Conservation (phyloP, 2,888 invertebrate species). For the Drosophila multiciliata region DNA sequence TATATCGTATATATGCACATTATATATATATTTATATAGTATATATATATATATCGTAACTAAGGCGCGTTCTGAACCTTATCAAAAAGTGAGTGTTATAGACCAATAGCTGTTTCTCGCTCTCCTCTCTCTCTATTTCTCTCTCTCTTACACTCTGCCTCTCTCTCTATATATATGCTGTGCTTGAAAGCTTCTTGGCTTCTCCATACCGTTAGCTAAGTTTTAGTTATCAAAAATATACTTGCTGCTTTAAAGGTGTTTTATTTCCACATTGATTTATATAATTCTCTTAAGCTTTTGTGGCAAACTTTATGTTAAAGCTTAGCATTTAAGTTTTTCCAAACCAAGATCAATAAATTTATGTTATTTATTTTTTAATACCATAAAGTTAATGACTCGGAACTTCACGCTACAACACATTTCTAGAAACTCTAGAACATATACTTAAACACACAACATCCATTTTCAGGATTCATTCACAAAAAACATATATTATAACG, state of each 20-base stretch:
- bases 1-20: conserved; percentile 29
- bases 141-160: not conserved
- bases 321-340: conserved; percentile 52
- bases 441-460: conserved; percentile 18
- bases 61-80: conserved; percentile 60
- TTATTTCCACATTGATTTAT: conserved; percentile 57
- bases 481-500: conserved; percentile 20
- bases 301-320: conserved; percentile 64
- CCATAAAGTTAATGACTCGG: conserved; percentile 6
- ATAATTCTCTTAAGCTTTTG: conserved; percentile 43
- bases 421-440: conserved; percentile 12
- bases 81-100: conserved; percentile 55
- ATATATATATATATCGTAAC: conserved; percentile 29
- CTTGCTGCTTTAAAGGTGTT: conserved; percentile 76
- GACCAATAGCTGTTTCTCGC: conserved; percentile 38
- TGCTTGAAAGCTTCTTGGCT: conserved; percentile 64
- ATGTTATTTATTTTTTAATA: conserved; percentile 13
- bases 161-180: conserved; percentile 27
- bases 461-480: conserved; percentile 41
- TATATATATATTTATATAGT: conserved; percentile 25
- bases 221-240: conserved; percentile 65
- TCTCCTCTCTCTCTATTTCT: conserved; percentile 27
- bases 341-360: conserved; percentile 12
- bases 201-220: conserved; percentile 49
- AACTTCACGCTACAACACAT: conserved; percentile 12